phyloP scores from a whole-genome alignment of 2,888 invertebrate genomes.

The Cryptocephalus primarius region DNA sequence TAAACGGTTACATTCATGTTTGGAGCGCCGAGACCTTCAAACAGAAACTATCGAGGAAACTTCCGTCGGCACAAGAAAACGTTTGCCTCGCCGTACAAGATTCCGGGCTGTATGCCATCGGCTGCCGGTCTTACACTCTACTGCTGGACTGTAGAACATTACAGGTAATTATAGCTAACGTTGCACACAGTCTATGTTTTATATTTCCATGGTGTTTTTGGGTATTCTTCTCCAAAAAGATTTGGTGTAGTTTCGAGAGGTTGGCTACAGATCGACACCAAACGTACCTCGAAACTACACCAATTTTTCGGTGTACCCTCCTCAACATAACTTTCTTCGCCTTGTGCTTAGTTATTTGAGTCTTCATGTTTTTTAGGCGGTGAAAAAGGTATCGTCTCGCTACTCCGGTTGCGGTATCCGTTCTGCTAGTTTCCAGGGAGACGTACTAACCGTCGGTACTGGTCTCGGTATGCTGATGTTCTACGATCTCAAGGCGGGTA shows the following conservation, averaged over 20 bases:
- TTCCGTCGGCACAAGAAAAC: conserved; percentile 85
- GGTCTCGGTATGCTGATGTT: conserved; percentile 87
- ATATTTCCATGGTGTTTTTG: too few relatives aligned
- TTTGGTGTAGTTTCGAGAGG: too few relatives aligned
- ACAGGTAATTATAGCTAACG: conserved; percentile 40
- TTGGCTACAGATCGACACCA: too few relatives aligned
- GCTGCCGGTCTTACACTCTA: conserved; percentile 86
- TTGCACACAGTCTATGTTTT: too few relatives aligned
- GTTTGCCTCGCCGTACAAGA: conserved; percentile 85
- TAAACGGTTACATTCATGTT: conserved; percentile 90
- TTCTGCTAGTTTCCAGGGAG: conserved; percentile 82
- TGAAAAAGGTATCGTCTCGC: conserved; percentile 71
- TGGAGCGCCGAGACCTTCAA: conserved; percentile 84
- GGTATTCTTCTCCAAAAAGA: too few relatives aligned
- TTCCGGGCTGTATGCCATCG: conserved; percentile 83
- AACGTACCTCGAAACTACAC: too few relatives aligned
- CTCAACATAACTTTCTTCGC: too few relatives aligned
- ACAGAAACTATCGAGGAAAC: conserved; percentile 75
- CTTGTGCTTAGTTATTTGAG: too few relatives aligned
- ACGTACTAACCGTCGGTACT: conserved; percentile 87
- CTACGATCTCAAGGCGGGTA: conserved; percentile 84
- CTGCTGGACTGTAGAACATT: conserved; percentile 81
- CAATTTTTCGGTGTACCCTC: too few relatives aligned
- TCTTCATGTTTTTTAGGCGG: conserved; percentile 38
- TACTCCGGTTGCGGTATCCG: conserved; percentile 88